A percentile compares a stretch with the other conserved stretches of the same genome.
Evolutionary conservation across 2,113 vertebrate species (phyloP).

Genomic region (Eurypyga helias): DNA sequence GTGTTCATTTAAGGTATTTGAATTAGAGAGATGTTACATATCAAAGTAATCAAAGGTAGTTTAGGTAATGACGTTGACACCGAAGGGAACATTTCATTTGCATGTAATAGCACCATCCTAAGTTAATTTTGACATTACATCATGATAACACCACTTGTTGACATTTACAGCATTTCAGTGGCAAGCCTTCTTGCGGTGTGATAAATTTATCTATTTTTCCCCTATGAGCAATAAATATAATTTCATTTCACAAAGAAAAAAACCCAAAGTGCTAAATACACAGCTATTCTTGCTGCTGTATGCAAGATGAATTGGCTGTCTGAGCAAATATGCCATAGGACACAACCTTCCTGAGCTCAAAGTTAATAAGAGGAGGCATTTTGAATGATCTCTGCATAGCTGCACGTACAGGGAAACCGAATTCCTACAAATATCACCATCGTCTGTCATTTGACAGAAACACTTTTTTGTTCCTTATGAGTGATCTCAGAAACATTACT

Average conservation of each 20-base stretch:
- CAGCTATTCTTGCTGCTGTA: neutral
- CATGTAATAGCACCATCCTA: slow-evolving; percentile 18
- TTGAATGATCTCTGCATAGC: neutral
- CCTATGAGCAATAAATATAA: neutral
- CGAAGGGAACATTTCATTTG: slow-evolving; percentile 3
- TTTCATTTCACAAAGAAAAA: neutral
- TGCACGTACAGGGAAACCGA: neutral
- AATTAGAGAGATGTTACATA: slow-evolving; percentile 14
- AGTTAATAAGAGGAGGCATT: neutral
- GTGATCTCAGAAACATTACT: neutral
- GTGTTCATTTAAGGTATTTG: neutral
- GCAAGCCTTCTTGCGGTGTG: neutral
- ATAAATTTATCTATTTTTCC: neutral
- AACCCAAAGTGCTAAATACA: neutral
- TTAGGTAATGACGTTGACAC: slow-evolving; percentile 41
- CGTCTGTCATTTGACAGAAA: neutral
- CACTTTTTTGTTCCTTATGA: neutral
- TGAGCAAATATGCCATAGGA: neutral
- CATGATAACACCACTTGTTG: slow-evolving; percentile 39
- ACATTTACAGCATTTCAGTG: neutral
- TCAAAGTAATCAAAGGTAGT: slow-evolving; percentile 40
- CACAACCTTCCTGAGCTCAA: neutral
- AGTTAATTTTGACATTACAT: slow-evolving; percentile 36
- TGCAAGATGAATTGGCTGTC: neutral
- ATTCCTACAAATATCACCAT: neutral